phyloP scores from a whole-genome alignment of 2,113 vertebrate species.

The Datnioides undecimradiatus region DNA sequence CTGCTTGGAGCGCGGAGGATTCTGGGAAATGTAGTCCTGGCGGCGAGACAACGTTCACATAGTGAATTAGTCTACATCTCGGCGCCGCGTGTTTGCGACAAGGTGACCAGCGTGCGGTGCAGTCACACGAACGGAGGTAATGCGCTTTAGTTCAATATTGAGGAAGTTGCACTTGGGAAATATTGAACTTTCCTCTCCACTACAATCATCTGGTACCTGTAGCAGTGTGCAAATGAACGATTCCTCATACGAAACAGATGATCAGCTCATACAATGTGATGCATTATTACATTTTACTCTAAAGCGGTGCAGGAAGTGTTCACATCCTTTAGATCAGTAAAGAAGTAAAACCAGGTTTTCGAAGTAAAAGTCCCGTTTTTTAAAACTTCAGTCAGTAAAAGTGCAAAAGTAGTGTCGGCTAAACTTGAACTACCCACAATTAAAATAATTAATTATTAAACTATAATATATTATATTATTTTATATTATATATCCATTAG shows the following conservation, averaged over 20 bases:
- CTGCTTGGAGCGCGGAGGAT: slow-evolving; percentile 82
- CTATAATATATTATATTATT: not conserved
- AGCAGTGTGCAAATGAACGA: not conserved
- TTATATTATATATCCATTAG: too few relatives aligned
- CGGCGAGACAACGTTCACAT: too few relatives aligned
- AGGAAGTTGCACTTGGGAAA: not conserved
- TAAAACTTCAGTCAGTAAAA: not conserved
- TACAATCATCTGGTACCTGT: not conserved
- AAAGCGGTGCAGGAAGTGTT: too few relatives aligned
- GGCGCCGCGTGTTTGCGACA: too few relatives aligned
- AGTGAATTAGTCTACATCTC: not conserved
- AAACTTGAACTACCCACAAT: not conserved
- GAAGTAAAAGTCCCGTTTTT: not conserved
- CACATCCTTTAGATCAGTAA: too few relatives aligned
- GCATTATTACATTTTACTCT: not conserved
- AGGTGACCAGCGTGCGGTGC: too few relatives aligned
- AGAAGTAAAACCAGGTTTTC: too few relatives aligned
- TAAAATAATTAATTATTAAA: not conserved
- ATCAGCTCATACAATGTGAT: not conserved
- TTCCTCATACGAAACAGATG: not conserved
- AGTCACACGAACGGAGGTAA: too few relatives aligned
- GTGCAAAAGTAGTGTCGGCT: not conserved
- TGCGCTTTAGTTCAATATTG: not conserved
- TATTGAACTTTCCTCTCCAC: not conserved
- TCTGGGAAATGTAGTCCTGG: slow-evolving; percentile 88